Evolutionary conservation across 2,888 invertebrate genomes (phyloP).

Genomic region (Helicoverpa assulta): DNA sequence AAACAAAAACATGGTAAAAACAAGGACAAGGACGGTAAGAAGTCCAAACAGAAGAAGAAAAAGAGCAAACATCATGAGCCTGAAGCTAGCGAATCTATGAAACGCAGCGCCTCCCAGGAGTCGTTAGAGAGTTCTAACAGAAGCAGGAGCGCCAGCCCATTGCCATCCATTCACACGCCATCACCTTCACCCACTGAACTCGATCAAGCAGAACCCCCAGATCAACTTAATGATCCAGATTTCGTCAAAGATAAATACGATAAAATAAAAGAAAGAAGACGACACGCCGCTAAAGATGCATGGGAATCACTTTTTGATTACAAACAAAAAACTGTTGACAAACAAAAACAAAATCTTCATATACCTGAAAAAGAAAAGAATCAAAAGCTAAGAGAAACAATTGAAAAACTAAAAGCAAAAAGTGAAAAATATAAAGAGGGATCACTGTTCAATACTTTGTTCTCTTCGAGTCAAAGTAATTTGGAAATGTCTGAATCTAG

Average conservation of each 20-base stretch:
- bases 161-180: conserved; percentile 86
- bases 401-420: conserved; percentile 92
- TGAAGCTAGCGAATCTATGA: conserved; percentile 67
- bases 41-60: conserved; percentile 87
- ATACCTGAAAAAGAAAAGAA: conserved; percentile 87
- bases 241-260: conserved; percentile 91
- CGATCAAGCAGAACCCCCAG: conserved; percentile 66
- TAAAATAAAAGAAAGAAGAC: conserved; percentile 91
- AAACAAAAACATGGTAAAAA: conserved; percentile 81
- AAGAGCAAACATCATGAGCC: conserved; percentile 80
- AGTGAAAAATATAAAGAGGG: conserved; percentile 89
- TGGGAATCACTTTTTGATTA: conserved; percentile 86
- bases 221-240: conserved; percentile 78
- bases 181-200: conserved; percentile 81
- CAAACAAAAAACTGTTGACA: conserved; percentile 83
- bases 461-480: conserved; percentile 72
- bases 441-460: conserved; percentile 78
- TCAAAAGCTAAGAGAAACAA: conserved; percentile 89
- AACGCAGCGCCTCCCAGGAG: conserved; percentile 74
- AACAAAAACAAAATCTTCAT: conserved; percentile 79
- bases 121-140: conserved; percentile 84
- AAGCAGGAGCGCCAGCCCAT: conserved; percentile 84
- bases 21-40: conserved; percentile 85
- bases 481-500: conserved; percentile 70
- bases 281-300: conserved; percentile 86